Percentiles rank a stretch among this genome's conserved stretches.
Evolutionary conservation across 35 echinoderm and acorn worm species (phyloP).

Genomic region (Chiridota heheva): DNA sequence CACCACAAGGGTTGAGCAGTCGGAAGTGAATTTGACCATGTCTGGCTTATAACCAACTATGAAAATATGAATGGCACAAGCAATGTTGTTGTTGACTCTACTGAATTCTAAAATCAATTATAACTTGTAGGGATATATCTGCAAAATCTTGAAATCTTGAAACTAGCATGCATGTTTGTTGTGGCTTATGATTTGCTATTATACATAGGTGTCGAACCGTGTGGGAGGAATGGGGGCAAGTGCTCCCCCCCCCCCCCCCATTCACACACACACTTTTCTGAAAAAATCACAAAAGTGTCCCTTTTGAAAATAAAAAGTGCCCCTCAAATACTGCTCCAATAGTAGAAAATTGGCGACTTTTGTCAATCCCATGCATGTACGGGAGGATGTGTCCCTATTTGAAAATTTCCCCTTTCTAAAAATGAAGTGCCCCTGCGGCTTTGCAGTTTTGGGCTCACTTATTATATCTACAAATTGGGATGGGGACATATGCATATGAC

Average conservation of each 20-base stretch:
- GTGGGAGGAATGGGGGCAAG: neutral
- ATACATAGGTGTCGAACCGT: neutral
- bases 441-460: too few species aligned
- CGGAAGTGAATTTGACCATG: conserved; percentile 78
- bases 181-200: neutral
- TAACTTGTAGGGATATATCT: neutral
- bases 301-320: too few species aligned
- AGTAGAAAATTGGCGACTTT: too few species aligned
- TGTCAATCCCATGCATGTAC: too few species aligned
- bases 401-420: too few species aligned
- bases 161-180: neutral
- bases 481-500: too few species aligned
- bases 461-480: too few species aligned
- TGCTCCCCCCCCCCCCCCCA: too few species aligned
- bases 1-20: conserved; percentile 70
- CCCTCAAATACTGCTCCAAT: too few species aligned
- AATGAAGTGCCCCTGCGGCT: too few species aligned
- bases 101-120: neutral
- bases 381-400: too few species aligned
- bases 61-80: neutral
- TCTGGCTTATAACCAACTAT: conserved; percentile 76
- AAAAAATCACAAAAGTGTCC: too few species aligned
- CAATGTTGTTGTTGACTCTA: neutral
- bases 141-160: neutral
- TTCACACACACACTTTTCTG: neutral